Evolutionary conservation across 2,888 invertebrate species (phyloP).

Genomic region (Agrypnus murinus): DNA sequence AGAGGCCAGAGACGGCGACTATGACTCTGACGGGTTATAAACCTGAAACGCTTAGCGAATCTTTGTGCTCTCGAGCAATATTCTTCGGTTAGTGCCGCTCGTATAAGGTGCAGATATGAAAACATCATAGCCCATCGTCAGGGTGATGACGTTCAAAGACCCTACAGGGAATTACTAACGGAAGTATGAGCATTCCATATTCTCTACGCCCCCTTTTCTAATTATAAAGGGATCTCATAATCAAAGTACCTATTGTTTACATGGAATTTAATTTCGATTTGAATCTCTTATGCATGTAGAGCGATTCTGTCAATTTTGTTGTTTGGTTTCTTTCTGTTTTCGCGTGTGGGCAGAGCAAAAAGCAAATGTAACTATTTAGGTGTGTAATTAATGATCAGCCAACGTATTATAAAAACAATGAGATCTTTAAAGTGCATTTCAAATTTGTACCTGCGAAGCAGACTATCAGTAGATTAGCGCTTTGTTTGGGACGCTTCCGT

Average conservation of each 20-base stretch:
- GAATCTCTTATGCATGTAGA: slow-evolving; percentile 33
- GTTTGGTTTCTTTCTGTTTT: not conserved
- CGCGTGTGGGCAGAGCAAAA: too few species aligned
- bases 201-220: slow-evolving; percentile 49
- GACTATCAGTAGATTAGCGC: too few species aligned
- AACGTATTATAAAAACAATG: too few species aligned
- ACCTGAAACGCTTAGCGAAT: slow-evolving; percentile 46
- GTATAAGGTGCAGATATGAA: slow-evolving; percentile 49
- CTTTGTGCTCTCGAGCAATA: slow-evolving; percentile 46
- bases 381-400: too few species aligned
- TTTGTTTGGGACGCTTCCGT: too few species aligned
- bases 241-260: slow-evolving; percentile 52
- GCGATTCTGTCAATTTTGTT: slow-evolving; percentile 11
- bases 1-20: too few species aligned
- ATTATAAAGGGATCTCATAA: slow-evolving; percentile 49
- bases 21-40: slow-evolving; percentile 46
- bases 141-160: slow-evolving; percentile 47
- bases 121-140: slow-evolving; percentile 47
- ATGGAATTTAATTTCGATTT: slow-evolving; percentile 50
- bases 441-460: too few species aligned
- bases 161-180: slow-evolving; percentile 49
- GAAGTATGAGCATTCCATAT: slow-evolving; percentile 50
- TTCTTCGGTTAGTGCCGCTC: slow-evolving; percentile 45
- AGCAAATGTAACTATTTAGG: too few species aligned
- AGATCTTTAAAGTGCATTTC: too few species aligned